Evolutionary conservation across 2,888 invertebrate species (phyloP), one percentile per base, ranked within the genome.

Genomic region (Pantelozetes paolii): DNA sequence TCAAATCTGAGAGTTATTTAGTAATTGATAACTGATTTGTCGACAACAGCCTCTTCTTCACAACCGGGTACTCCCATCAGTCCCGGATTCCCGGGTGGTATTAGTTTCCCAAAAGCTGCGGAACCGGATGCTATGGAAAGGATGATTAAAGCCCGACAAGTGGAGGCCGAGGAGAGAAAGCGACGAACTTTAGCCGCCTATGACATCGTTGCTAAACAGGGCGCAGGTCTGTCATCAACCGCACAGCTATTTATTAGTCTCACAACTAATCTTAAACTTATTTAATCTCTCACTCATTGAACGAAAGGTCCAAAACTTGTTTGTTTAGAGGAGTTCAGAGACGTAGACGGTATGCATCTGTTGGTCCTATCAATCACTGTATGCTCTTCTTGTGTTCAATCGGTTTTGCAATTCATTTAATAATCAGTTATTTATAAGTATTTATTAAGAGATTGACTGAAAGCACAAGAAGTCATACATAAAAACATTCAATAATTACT

Each of bases 111-210:
- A 9, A 73, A 69, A 13, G 42, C 5, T 45, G 32, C 2, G 8
- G 73, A 76, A n/a, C 64, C 74, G 9, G 54, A 76, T 32, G 77
- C 79, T 0, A 78, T 77, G 78, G 78, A 79, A 59, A 74, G 77
- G 40, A 76, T 78, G 57, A 79, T 79, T 28, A 74, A 77, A 26
- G 78, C 77, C 20, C 74, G 79, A 11, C 77, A 78, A n/a, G 28
- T 75, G 8, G 79, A 78, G 26, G 76, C 78, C 1, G 78, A 79
- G 20, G 79, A 78, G 30, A 72, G 78, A 40, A 79, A 79, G 59
- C 74, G 76, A 23, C 75, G 78, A 1, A 78, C 78, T 15, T 71
- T 79, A 9, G 78, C 77, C 9, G 79, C 79, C 11, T 79, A 78
- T 69, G 79, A 79, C 54, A 76, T 76, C 71, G 77, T 77, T 6